A percentile compares a stretch with the other conserved stretches of the same genome.
Conservation (phyloP, 2,888 invertebrate genomes). For the Malthinus seriepunctatus region DNA sequence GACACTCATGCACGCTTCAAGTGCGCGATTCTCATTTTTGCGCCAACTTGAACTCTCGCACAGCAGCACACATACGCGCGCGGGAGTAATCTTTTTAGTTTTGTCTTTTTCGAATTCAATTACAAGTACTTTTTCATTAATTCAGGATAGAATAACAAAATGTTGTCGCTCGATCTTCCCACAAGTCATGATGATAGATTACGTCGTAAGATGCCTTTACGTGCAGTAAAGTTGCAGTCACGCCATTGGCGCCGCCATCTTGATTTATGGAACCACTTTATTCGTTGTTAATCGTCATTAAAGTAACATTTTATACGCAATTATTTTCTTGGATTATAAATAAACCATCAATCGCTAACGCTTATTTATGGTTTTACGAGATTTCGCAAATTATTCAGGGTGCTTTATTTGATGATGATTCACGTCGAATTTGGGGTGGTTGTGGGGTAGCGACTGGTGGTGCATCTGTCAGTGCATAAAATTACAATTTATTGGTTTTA, state of each 20-base stretch:
- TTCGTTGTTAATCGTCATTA: slow-evolving; percentile 25
- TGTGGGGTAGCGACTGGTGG: not conserved
- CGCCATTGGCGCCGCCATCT: slow-evolving; percentile 34
- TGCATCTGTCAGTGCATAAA: not conserved
- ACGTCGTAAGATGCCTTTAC: slow-evolving; percentile 13
- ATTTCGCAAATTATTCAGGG: slow-evolving; percentile 9
- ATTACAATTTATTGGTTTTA: not conserved
- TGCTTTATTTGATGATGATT: not conserved
- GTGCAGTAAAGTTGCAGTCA: slow-evolving; percentile 24
- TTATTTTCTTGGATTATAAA: slow-evolving; percentile 15
- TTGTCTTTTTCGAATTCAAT: too few species aligned
- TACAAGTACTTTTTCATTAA: not conserved
- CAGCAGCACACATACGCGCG: too few species aligned
- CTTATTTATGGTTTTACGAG: slow-evolving; percentile 3
- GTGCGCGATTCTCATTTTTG: too few species aligned
- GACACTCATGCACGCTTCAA: too few species aligned
- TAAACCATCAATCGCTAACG: slow-evolving; percentile 19
- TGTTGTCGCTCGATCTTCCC: slow-evolving; percentile 17
- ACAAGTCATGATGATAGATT: slow-evolving; percentile 23
- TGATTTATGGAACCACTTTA: slow-evolving; percentile 31
- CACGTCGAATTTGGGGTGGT: not conserved
- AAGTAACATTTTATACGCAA: slow-evolving; percentile 26
- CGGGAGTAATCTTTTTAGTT: too few species aligned
- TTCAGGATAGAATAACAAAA: slow-evolving; percentile 16
- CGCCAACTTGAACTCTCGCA: too few species aligned